Evolutionary conservation across 2,888 invertebrate species (phyloP).

Genomic region (Cryptocephalus primarius): DNA sequence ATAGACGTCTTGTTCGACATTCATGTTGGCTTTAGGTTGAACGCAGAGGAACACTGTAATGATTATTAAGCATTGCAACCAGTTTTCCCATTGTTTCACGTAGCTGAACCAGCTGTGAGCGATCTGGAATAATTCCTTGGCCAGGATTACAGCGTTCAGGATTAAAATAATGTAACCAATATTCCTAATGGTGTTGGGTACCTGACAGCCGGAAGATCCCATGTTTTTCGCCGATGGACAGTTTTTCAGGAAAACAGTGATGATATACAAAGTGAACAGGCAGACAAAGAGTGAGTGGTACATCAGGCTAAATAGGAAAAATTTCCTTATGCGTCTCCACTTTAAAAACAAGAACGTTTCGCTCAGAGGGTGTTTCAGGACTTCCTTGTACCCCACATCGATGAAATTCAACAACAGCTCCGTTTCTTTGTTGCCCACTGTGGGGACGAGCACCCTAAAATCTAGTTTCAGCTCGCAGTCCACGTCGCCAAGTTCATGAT

Average conservation of each 20-base stretch:
- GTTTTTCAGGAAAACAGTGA: constrained; percentile 49
- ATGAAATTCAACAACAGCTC: constrained; percentile 60
- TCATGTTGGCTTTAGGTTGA: constrained; percentile 31
- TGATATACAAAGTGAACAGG: constrained; percentile 61
- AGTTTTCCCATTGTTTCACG: constrained; percentile 73
- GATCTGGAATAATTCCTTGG: constrained; percentile 71
- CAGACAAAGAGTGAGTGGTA: constrained; percentile 68
- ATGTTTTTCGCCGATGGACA: constrained; percentile 23
- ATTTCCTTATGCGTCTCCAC: constrained; percentile 73
- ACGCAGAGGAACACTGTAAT: constrained; percentile 59
- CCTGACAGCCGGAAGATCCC: constrained; percentile 17
- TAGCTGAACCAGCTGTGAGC: constrained; percentile 61
- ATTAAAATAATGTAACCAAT: constrained; percentile 50
- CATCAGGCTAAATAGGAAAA: constrained; percentile 66
- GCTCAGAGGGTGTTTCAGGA: constrained; percentile 73
- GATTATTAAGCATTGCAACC: constrained; percentile 71
- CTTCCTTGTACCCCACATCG: constrained; percentile 68
- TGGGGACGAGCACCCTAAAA: constrained; percentile 51
- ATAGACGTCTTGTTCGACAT: constrained; percentile 26
- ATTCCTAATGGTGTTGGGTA: constrained; percentile 18
- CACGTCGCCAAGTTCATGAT: constrained; percentile 76
- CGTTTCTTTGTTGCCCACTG: constrained; percentile 58
- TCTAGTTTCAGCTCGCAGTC: constrained; percentile 72
- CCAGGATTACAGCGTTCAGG: constrained; percentile 51
- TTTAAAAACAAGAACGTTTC: constrained; percentile 76